These are phyloP conservation scores for Piscicola geometra DNA, from an alignment of 2,888 invertebrate genomes.

Conservation along the genomic window DNA sequence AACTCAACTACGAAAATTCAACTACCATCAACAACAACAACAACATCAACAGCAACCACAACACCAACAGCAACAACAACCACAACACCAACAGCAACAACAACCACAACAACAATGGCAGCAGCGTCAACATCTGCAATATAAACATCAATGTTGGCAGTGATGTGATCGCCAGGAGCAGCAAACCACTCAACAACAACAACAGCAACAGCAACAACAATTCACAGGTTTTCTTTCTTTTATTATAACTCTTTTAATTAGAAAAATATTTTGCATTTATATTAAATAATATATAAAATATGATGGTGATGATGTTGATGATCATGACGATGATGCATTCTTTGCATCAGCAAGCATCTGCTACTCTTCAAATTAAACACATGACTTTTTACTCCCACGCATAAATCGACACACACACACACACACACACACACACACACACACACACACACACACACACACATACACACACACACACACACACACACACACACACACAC, in stretches of 20 bases:
- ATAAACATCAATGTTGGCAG: background rate
- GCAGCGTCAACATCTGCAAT: constrained; percentile 18
- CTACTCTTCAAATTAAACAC: too few relatives aligned
- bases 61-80: background rate
- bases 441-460: constrained; percentile 19
- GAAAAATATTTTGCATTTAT: too few relatives aligned
- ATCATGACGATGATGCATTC: too few relatives aligned
- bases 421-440: constrained; percentile 17
- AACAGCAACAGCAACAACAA: background rate
- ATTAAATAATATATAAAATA: too few relatives aligned
- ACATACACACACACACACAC: too few relatives aligned
- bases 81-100: background rate
- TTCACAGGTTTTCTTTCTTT: background rate
- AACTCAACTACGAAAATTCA: background rate
- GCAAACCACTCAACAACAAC: background rate
- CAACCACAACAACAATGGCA: constrained; percentile 2
- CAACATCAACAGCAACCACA: background rate
- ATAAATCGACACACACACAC: background rate
- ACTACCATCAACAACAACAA: background rate
- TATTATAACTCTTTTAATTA: background rate
- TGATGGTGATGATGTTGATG: too few relatives aligned
- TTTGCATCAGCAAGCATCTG: too few relatives aligned
- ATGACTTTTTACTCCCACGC: background rate
- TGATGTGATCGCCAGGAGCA: background rate
- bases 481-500: too few relatives aligned